Conservation (phyloP, 2,888 invertebrate genomes). For the Nymphalis urticae region DNA sequence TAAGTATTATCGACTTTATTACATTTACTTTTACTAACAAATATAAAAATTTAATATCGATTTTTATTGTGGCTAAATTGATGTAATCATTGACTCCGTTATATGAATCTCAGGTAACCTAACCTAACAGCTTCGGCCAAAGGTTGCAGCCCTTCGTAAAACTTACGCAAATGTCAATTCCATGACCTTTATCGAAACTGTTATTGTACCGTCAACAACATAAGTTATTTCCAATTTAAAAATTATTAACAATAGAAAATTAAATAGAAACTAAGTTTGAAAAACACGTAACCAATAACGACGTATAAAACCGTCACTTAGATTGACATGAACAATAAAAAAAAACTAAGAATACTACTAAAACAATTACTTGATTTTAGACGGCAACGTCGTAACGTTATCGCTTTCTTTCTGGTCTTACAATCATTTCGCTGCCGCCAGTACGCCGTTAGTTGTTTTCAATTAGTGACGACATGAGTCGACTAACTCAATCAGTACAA, state of each 20-base stretch:
- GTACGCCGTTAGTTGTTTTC: constrained; percentile 28
- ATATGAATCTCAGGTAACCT: constrained; percentile 3
- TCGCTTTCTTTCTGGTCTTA: constrained; percentile 1
- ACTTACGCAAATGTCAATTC: constrained; percentile 28
- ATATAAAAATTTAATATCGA: constrained; percentile 9
- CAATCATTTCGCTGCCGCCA: not conserved
- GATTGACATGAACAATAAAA: not conserved
- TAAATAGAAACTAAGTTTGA: not conserved
- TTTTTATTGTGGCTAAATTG: constrained; percentile 3
- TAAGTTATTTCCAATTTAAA: not conserved
- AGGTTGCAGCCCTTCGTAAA: constrained; percentile 27
- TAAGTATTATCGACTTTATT: constrained; percentile 12
- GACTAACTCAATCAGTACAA: constrained; percentile 28
- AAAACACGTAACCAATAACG: too few species aligned
- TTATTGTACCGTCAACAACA: constrained; percentile 17
- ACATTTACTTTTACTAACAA: constrained; percentile 14
- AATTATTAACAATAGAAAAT: not conserved
- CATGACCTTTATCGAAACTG: constrained; percentile 26
- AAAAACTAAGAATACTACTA: not conserved
- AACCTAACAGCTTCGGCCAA: constrained; percentile 24
- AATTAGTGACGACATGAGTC: constrained; percentile 40
- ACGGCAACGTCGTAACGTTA: not conserved
- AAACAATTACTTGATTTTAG: not conserved
- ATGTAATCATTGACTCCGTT: constrained; percentile 5
- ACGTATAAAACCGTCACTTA: not conserved